These are phyloP conservation scores for Anoplopoma fimbria DNA, from an alignment of 2,113 vertebrate genomes.

Conservation along the genomic window DNA sequence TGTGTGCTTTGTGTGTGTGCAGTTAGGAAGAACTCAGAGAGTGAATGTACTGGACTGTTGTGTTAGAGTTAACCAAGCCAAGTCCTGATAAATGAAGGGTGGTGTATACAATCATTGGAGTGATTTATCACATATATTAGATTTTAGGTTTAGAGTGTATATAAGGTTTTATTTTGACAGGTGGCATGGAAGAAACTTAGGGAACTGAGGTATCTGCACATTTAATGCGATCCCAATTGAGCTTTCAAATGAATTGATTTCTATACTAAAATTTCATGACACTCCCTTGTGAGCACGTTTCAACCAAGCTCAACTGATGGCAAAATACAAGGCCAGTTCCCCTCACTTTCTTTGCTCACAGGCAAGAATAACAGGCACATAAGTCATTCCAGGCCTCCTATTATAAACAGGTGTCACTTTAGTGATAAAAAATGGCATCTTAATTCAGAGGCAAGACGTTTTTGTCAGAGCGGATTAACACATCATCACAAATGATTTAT, in stretches of 20 bases:
- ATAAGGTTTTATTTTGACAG: conserved; percentile 44
- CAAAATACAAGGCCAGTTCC: conserved; percentile 60
- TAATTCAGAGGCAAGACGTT: conserved; percentile 79
- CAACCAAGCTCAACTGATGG: conserved; percentile 39
- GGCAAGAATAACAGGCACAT: conserved; percentile 77
- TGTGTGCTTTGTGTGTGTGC: conserved; percentile 32
- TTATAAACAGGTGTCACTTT: conserved; percentile 86
- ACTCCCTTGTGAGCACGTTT: conserved; percentile 59
- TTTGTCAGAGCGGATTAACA: conserved; percentile 85
- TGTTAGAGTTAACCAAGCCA: conserved; percentile 13
- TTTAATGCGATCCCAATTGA: conserved; percentile 48
- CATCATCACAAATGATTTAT: conserved; percentile 81
- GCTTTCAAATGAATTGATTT: conserved; percentile 64
- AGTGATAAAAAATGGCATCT: conserved; percentile 85
- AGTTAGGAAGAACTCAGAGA: background rate
- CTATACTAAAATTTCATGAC: conserved; percentile 52
- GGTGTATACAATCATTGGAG: conserved; percentile 35
- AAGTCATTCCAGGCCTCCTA: conserved; percentile 80
- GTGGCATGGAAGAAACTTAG: conserved; percentile 26
- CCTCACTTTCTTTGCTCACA: conserved; percentile 59
- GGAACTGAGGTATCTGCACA: conserved; percentile 48
- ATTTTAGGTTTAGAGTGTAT: conserved; percentile 27
- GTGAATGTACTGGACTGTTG: conserved; percentile 10
- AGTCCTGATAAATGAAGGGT: conserved; percentile 48
- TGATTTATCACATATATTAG: conserved; percentile 36